Evolutionary conservation across 2,113 vertebrate species (phyloP).

Genomic region (Hydrolagus affinis): DNA sequence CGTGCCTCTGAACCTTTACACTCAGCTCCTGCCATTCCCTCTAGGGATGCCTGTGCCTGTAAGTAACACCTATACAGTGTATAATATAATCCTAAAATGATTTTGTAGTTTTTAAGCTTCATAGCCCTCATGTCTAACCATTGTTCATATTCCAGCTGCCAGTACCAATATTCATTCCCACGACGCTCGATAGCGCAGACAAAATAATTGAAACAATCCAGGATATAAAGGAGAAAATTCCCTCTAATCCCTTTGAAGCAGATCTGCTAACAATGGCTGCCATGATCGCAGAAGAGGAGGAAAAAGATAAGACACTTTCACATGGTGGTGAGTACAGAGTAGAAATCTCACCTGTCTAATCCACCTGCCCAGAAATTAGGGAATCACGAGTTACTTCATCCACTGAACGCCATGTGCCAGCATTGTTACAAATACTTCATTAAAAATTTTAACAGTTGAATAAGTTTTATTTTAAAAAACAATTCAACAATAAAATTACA

Average conservation of each 20-base stretch:
- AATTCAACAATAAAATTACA: too few species aligned
- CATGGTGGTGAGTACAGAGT: slow-evolving; percentile 58
- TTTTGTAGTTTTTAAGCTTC: too few species aligned
- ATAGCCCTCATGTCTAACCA: not conserved
- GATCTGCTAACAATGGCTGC: slow-evolving; percentile 96
- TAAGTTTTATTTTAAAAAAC: too few species aligned
- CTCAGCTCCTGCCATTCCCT: slow-evolving; percentile 75
- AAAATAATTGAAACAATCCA: slow-evolving; percentile 71
- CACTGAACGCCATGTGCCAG: not conserved
- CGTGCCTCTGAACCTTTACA: slow-evolving; percentile 86
- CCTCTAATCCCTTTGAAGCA: slow-evolving; percentile 78
- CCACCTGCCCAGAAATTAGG: not conserved
- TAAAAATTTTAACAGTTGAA: too few species aligned
- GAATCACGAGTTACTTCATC: not conserved
- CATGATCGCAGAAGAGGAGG: slow-evolving; percentile 84
- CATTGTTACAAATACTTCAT: too few species aligned
- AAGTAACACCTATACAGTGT: slow-evolving; percentile 42
- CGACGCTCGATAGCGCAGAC: slow-evolving; percentile 67
- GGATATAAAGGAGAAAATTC: slow-evolving; percentile 79
- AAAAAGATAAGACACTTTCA: slow-evolving; percentile 61
- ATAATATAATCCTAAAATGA: too few species aligned
- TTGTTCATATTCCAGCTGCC: slow-evolving; percentile 62
- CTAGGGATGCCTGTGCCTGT: slow-evolving; percentile 84
- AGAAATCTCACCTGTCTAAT: not conserved
- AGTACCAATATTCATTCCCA: slow-evolving; percentile 83